Evolutionary conservation across 2,113 vertebrate species (phyloP), one percentile per base, ranked within the genome.

Genomic region (Dipodomys ordii): DNA sequence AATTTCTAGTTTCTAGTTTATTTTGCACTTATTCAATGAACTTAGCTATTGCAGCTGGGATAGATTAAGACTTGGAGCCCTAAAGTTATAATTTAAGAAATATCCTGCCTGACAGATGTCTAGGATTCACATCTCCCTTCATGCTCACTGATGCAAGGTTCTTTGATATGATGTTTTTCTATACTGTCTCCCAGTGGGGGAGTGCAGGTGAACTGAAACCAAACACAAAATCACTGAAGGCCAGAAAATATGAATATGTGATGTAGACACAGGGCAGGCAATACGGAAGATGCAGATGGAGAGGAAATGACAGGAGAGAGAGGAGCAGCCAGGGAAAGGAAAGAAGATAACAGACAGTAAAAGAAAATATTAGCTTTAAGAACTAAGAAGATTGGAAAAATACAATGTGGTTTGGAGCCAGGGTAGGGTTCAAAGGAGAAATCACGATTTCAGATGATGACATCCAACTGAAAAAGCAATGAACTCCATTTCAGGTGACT

Each of bases 1-100:
- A 90, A 76, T 79, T 95, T 95, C 78, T 95, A 35, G 16, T 79
- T 95, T 95, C 78, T 95, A 35, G 16, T 95, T 88, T 88, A 82
- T 83, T 90, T 93, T 82, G 84, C 88, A 92, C 87, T 90, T 79
- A 49, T 84, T 39, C 77, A 81, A 25, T 92, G 62, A 84, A 87
- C 46, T 32, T 92, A 35, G 28, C 49, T 96, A 15, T 72, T 93
- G 22, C 35, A 87, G 35, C 39, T 84, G 69, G 11, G 67, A 28
- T 79, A 10, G 7, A 6, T 82, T 83, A 80, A 32, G 46, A 12
- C 65, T 85, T 95, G 62, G 69, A 68, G 53, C 27, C 20, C 35
- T 57, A 57, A 84, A 74, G 32, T 95, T 89, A 85, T 83, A 83
- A 83, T 76, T 94, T 80, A 94, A 94, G 57, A 93, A 93, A 71